Evolutionary conservation across 2,888 invertebrate genomes (phyloP), one percentile per base, ranked within the genome.

Genomic region (Lysandra bellargus): DNA sequence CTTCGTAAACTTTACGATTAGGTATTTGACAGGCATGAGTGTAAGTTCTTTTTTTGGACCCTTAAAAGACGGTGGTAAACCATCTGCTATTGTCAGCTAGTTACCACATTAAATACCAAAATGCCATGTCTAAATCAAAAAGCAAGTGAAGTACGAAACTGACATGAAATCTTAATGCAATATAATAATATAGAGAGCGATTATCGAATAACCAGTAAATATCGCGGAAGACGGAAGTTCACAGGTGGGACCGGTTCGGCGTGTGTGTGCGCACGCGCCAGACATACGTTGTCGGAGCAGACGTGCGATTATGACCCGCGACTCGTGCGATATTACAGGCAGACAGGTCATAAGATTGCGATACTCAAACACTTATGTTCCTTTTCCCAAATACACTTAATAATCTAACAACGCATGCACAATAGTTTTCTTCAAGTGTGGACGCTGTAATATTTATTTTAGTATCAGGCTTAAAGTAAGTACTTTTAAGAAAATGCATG

Each of bases 161-260:
- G 64, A 64, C 4, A n/a, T 40, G 49, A 75, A 75, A 53, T 75
- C 49, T 75, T 30, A 75, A 75, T 49, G 53, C 53, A 49, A 64
- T 64, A 64, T 49, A 49, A 49, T 57, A 23, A 57, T 84, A 83
- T 82, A 80, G 77, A 81, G 81, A 82, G 82, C 81, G 81, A 82
- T 81, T 81, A 81, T 83, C 77, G 82, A 82, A 83, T 82, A 83
- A 83, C 82, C 23, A 73, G 82, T 83, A 84, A 83, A 79, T 82
- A 83, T 83, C 82, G 81, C 89, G 90, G 92, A 92, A 91, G 91
- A 86, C 90, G 92, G 91, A 92, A 92, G 87, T 85, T 82, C 84
- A 83, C 49, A 79, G 49, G 74, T 81, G 83, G 80, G 83, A 88
- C 90, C 86, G 87, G 89, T 84, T 80, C 23, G 23, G 85, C 83